phyloP scores from a whole-genome alignment of 2,113 vertebrate genomes.

The Coregonus clupeaformis region DNA sequence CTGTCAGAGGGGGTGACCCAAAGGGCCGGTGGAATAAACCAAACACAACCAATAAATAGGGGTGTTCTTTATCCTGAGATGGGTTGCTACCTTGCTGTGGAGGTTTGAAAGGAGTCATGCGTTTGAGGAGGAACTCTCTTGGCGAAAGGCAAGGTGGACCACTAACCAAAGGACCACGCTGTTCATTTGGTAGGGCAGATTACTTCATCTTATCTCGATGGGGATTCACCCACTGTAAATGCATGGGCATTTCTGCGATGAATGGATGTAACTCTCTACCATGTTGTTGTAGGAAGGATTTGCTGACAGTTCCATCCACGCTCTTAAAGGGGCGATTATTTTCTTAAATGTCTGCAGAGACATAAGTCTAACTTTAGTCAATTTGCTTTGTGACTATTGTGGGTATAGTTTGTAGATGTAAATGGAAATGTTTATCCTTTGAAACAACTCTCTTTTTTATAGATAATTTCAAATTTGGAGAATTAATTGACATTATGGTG shows the following conservation, averaged over 20 bases:
- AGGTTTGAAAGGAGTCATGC: conserved; percentile 18
- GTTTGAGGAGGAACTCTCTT: neutral
- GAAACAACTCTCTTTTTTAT: too few relatives aligned
- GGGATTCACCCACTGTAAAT: neutral
- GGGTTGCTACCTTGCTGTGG: conserved; percentile 1
- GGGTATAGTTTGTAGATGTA: neutral
- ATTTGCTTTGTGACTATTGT: neutral
- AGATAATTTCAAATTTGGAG: too few relatives aligned
- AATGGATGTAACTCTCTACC: neutral
- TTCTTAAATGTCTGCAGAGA: neutral
- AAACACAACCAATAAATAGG: conserved; percentile 2
- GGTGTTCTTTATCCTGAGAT: neutral
- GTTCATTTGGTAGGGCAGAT: conserved; percentile 8
- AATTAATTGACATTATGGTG: too few relatives aligned
- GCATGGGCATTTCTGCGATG: neutral
- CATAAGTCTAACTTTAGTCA: neutral
- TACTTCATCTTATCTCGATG: neutral
- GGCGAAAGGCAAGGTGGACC: neutral
- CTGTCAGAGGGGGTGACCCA: conserved; percentile 19
- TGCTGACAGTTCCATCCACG: neutral
- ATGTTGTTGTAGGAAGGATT: neutral
- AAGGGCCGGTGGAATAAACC: conserved; percentile 16
- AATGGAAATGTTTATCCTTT: too few relatives aligned
- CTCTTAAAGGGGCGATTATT: too few relatives aligned
- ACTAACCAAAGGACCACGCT: neutral